phyloP scores from a whole-genome alignment of 2,888 invertebrate genomes.

The Heliconius charithonia region DNA sequence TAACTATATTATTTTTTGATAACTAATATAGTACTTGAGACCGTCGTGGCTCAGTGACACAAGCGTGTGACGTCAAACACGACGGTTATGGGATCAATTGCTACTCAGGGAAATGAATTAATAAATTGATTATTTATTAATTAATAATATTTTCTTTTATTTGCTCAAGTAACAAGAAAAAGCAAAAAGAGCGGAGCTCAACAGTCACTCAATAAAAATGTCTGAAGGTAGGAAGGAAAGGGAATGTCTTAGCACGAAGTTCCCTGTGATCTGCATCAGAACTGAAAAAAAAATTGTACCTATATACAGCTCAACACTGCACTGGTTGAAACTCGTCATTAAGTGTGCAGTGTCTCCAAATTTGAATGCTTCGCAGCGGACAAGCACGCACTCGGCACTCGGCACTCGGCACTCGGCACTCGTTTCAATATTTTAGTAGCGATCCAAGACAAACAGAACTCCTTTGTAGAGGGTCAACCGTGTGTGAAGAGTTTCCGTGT shows the following conservation, averaged over 20 bases:
- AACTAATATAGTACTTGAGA: not conserved
- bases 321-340: conserved; percentile 50
- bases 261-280: too few species aligned
- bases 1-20: not conserved
- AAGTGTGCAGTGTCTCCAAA: conserved; percentile 51
- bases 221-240: rapidly evolving
- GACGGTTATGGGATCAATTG: too few species aligned
- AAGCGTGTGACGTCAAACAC: too few species aligned
- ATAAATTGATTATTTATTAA: too few species aligned
- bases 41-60: too few species aligned
- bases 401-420: conserved; percentile 57
- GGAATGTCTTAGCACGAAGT: too few species aligned
- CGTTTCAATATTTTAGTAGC: conserved; percentile 83
- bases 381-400: conserved; percentile 60
- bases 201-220: too few species aligned
- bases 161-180: too few species aligned
- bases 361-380: conserved; percentile 61
- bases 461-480: conserved; percentile 81
- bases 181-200: too few species aligned
- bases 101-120: too few species aligned
- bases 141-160: too few species aligned
- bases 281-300: not conserved
- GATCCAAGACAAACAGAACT: conserved; percentile 78
- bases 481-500: conserved; percentile 83
- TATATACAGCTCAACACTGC: not conserved